Base-by-base conservation (phyloP, 2,797 vertebrate species). In the Crax fasciolata region DNA sequence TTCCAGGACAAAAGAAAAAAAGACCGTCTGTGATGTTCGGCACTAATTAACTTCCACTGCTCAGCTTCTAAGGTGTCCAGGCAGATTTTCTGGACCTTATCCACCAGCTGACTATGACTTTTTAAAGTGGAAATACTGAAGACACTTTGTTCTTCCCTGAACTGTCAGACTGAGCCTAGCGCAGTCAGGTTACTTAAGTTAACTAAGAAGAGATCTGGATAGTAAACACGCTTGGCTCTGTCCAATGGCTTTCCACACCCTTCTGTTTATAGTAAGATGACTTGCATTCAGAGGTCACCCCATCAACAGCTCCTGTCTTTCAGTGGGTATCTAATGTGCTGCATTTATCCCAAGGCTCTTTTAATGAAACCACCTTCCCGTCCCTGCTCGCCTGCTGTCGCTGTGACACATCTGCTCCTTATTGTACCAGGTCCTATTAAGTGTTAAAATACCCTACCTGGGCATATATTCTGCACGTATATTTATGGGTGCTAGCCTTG, bases 251-350 rank as follows among this genome's bases (percentile, higher is more conserved):
- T 97, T 98, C 98, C 94, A 97, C 96, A 93, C 96, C 95, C 97
- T 96, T 98, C 98, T 98, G 98, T 98, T 98, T 98, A 98, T 97
- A 98, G 97, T 96, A 97, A 94, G 97, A 98, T 96, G 98, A 98
- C 98, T 98, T 98, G 97, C 95, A 93, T 95, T 97, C 95, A 96
- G 97, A 98, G 98, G 97, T 98, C 97, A 98, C 96, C 96, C 97
- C 97, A 96, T 98, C 97, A 97, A 97, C 97, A 97, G 97, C 94
- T 97, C 96, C 97, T 91, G 97, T 97, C 97, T 98, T 97, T 97
- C 97, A 96, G 78, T 97, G 96, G 92, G 75, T 98, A 97, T 97
- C 97, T 97, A 95, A 97, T 94, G 91, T 81, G 83, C 89, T 94
- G 95, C 97, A 90, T 97, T 98, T 97, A 97, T 97, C 96, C 95